Evolutionary conservation across 2,113 vertebrate species (phyloP).

Genomic region (Acrocephalus arundinaceus): DNA sequence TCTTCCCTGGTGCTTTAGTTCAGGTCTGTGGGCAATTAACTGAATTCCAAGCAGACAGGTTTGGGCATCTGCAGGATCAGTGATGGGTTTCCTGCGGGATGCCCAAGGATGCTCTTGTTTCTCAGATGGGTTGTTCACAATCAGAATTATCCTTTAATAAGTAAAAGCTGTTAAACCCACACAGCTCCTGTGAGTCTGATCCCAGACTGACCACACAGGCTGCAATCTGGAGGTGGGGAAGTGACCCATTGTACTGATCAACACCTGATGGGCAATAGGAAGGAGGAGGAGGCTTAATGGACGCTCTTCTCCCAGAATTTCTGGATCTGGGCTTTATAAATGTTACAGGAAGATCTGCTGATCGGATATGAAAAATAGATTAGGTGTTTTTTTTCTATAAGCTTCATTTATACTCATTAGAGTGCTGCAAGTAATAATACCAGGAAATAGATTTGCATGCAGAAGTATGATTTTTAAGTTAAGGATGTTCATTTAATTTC

Average conservation of each 20-base stretch:
- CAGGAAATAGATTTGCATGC: slow-evolving; percentile 54
- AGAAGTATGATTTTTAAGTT: slow-evolving; percentile 63
- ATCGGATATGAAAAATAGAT: slow-evolving; percentile 30
- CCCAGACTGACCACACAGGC: slow-evolving; percentile 57
- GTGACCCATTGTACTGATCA: not conserved
- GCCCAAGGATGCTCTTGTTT: not conserved
- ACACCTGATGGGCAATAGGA: not conserved
- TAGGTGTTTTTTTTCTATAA: slow-evolving; percentile 9
- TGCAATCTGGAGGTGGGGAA: not conserved
- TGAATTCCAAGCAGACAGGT: not conserved
- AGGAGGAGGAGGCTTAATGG: not conserved
- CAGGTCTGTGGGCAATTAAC: not conserved
- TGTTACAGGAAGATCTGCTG: not conserved
- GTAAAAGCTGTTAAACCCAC: slow-evolving; percentile 76
- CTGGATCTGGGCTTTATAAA: not conserved
- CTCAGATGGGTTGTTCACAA: not conserved
- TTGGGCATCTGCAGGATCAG: not conserved
- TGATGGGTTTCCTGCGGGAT: accelerated
- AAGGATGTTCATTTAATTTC: slow-evolving; percentile 69
- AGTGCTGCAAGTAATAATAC: slow-evolving; percentile 40
- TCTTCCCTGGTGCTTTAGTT: not conserved
- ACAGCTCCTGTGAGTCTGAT: slow-evolving; percentile 68
- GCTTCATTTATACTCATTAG: slow-evolving; percentile 60
- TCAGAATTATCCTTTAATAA: slow-evolving; percentile 57
- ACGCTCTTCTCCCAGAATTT: not conserved